These are phyloP conservation scores for Neoaliturus tenellus DNA, from an alignment of 2,888 invertebrate species.

Conservation along the genomic window DNA sequence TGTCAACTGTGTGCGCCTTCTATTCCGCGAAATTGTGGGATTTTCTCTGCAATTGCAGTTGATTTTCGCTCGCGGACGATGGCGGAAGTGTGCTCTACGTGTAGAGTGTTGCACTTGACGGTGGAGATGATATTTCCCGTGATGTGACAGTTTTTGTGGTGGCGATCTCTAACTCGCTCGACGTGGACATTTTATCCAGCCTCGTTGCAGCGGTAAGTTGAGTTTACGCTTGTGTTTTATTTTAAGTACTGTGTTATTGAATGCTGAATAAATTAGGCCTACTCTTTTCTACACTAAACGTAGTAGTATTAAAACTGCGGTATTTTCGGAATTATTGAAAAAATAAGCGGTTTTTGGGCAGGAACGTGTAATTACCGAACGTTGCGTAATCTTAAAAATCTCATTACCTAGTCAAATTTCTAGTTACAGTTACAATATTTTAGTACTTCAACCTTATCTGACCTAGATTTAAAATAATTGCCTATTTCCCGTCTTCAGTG, in stretches of 20 bases:
- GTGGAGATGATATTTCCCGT: too few species aligned
- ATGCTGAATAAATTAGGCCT: too few species aligned
- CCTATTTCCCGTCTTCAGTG: not conserved
- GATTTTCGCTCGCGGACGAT: not conserved
- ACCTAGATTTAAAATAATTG: not conserved
- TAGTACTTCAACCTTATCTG: not conserved
- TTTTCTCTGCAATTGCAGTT: not conserved
- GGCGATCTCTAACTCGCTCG: not conserved
- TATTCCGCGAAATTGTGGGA: not conserved
- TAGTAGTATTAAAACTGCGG: too few species aligned
- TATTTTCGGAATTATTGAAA: too few species aligned
- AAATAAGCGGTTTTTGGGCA: too few species aligned
- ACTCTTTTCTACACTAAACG: too few species aligned
- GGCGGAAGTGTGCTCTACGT: not conserved
- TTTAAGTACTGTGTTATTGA: too few species aligned
- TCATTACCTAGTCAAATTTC: too few species aligned
- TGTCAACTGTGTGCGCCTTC: not conserved
- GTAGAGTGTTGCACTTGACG: not conserved
- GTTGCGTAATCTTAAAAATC: too few species aligned
- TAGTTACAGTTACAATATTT: too few species aligned
- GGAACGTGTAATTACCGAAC: too few species aligned
- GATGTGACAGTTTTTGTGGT: not conserved
- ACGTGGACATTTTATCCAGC: not conserved
- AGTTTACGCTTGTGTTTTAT: not conserved
- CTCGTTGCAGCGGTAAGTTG: not conserved